Percentiles rank a stretch among this genome's conserved stretches.
These are phyloP conservation scores for Stratiomys singularior DNA, from an alignment of 2,888 invertebrate species.

Conservation along the genomic window DNA sequence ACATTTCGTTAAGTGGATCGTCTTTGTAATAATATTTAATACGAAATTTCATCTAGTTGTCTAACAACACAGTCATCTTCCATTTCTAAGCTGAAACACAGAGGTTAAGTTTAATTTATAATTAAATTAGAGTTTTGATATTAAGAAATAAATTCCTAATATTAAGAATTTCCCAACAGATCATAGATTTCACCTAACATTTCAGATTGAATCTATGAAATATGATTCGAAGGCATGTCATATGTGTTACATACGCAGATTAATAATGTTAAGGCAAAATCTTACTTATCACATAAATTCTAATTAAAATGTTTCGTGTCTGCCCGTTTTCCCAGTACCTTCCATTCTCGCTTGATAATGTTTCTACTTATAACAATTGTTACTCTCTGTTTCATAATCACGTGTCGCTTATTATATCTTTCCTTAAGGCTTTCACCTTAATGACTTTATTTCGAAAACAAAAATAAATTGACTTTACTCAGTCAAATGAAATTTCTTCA, in stretches of 20 bases:
- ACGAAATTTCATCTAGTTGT: neutral
- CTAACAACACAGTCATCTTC: neutral
- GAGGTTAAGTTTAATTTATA: neutral
- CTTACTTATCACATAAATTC: neutral
- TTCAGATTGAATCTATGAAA: neutral
- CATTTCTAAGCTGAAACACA: neutral
- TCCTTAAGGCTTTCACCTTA: neutral
- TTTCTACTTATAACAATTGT: neutral
- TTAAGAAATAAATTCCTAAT: neutral
- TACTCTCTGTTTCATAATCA: neutral
- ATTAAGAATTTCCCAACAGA: neutral
- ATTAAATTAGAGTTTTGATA: neutral
- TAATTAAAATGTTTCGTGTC: neutral
- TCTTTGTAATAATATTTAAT: constrained; percentile 1
- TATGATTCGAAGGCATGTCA: neutral
- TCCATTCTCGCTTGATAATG: neutral
- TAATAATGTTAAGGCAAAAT: neutral
- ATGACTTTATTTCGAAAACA: no score
- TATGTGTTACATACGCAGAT: neutral
- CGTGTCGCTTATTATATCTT: neutral
- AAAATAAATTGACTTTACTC: no score
- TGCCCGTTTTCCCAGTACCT: neutral
- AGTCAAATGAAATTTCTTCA: no score
- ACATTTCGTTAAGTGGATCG: constrained; percentile 1
- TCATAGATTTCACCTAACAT: neutral